Evolutionary conservation across 1,140 invertebrate species (phyloP), one percentile per base, ranked within the genome.

Genomic region (Heliconius congener): DNA sequence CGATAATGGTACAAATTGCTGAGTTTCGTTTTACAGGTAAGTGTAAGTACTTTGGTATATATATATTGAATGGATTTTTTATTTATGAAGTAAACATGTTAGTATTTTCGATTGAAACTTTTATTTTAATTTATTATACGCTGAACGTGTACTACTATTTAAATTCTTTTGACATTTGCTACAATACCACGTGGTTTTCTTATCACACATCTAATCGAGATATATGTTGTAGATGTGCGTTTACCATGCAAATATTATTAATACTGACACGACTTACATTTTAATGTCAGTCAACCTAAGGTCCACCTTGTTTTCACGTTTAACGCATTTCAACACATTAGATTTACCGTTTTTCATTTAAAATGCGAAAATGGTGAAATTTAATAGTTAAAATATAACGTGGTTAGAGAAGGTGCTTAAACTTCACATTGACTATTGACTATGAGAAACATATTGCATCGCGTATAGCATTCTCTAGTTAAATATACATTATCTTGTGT

Each of bases 401-500:
- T 30, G 60, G 60, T 66, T 16, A 66, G 55, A 2, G 27, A 66
- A 66, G 60, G 60, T 30, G 11, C 27, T 66, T 66, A 66, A 66
- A 66, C 27, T 16, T 66, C 27, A 66, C 60, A 66, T 66, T 66
- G 60, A 27, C 23, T 66, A 66, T 30, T 66, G 50, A 52, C 50
- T 52, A 52, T 52, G 23, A 66, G 60, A n/a, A 66, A 66, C 60
- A 30, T 30, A 66, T 66, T 66, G 60, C 60, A 66, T 19, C n/a
- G n/a, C 19, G 5, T 60, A 27, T 27, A 66, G 23, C 60, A 66
- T 66, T 66, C 60, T 66, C 60, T 66, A 30, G 60, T 66, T 66
- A 66, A 66, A 66, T 66, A 66, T 66, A 30, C 27, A 66, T 66
- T 66, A 66, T 66, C 11, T 66, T 30, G 60, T 66, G 27, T 66